Base-by-base conservation (phyloP, 2,113 vertebrate genomes). In the Lagopus muta region DNA sequence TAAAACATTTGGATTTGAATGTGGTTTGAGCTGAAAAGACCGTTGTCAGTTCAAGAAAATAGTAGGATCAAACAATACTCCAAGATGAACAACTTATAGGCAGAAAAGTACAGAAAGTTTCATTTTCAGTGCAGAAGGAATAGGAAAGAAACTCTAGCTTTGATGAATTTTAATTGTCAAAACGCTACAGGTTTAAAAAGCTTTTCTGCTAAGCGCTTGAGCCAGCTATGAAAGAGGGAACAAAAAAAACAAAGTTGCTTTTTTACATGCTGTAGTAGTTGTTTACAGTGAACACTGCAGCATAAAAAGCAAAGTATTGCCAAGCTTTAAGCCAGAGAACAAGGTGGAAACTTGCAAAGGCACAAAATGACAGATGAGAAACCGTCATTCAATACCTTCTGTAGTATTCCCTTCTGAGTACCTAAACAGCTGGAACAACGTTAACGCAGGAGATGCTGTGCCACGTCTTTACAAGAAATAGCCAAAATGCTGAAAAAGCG, bases 41-140 rank as follows among this genome's bases (percentile, higher is more conserved):
- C 38, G 87, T 92, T 96, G 97, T 96, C 95, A 82, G 91, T 96
- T 97, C 91, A 94, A 88, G 92, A 93, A 96, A 93, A 93, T 95
- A 95, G 88, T 78, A 94, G 97, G 94, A 97, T 92, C 88, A 92
- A 95, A 97, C 94, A 94, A 94, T 94, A 96, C 93, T 86, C 82
- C 92, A 95, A 94, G 55, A 82, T 76, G 88, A 95, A 86, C 76
- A 96, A 94, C 64, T 89, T 87, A 89, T 40, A 97, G 89, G 95
- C 92, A 97, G 96, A 97, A 97, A 94, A 86, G 92, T 88, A 96
- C 80, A 54, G 92, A 78, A 86, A 83, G 69, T 42, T 65, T 94
- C 86, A 88, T 86, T 82, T 94, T 78, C 88, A 95, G 93, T 94
- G 95, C 89, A 96, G 91, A 73, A 94, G 92, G 80, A 69, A 36